Percentiles rank a stretch among this genome's conserved stretches.
Conservation (phyloP, 2,797 vertebrate species). For the Mormyrops boulengeri region DNA sequence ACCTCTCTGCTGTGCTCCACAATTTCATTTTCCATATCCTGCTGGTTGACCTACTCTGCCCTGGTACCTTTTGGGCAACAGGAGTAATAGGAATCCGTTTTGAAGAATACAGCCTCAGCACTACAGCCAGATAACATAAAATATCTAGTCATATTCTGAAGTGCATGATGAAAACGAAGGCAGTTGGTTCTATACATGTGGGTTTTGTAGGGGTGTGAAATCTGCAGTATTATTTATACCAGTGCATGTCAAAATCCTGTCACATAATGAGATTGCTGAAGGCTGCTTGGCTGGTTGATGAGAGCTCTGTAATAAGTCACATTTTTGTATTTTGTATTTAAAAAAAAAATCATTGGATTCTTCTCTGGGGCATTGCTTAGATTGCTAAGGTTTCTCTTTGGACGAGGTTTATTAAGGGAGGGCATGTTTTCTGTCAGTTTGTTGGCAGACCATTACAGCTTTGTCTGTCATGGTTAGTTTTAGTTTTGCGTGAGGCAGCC, state of each 20-base stretch:
- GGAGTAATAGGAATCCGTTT: not conserved
- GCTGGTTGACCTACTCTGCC: not conserved
- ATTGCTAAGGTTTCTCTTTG: not conserved
- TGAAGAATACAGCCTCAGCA: not conserved
- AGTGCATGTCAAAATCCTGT: not conserved
- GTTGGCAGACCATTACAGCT: not conserved
- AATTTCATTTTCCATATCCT: not conserved
- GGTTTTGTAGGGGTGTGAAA: not conserved
- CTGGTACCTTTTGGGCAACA: not conserved
- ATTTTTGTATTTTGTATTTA: not conserved
- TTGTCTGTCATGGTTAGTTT: not conserved
- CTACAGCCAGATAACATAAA: not conserved
- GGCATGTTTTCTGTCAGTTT: not conserved
- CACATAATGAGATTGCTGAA: not conserved
- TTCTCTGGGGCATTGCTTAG: not conserved
- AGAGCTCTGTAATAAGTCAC: not conserved
- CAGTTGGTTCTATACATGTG: not conserved
- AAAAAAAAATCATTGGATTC: not conserved
- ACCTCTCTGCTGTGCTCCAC: not conserved
- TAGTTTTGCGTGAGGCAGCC: not conserved
- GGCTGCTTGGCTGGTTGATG: not conserved
- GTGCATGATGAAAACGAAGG: not conserved
- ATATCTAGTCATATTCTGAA: not conserved
- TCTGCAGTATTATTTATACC: not conserved
- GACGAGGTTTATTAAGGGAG: not conserved